A percentile compares a stretch with the other conserved stretches of the same genome.
These are phyloP conservation scores for Tetragnatha montana DNA, from an alignment of 2,888 invertebrate species.

Conservation along the genomic window DNA sequence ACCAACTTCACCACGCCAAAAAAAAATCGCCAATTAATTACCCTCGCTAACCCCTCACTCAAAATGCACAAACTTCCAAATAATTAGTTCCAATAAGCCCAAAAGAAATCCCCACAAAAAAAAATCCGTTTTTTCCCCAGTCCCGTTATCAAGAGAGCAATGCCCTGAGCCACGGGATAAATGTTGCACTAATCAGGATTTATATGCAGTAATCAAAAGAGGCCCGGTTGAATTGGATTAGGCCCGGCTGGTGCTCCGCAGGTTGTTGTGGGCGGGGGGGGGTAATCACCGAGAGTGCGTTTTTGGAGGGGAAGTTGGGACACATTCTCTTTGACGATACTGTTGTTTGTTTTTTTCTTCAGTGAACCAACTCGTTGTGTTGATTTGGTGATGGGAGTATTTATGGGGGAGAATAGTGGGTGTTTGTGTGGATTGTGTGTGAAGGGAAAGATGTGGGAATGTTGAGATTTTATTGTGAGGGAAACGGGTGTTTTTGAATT, in stretches of 20 bases:
- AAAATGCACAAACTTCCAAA: background rate
- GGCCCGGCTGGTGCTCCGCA: background rate
- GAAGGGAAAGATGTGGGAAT: no score
- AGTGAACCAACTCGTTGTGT: no score
- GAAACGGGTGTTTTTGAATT: no score
- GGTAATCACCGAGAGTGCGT: background rate
- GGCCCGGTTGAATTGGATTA: constrained; percentile 14
- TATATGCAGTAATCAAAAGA: constrained; percentile 27
- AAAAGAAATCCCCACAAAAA: background rate
- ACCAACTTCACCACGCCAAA: background rate
- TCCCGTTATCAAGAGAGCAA: background rate
- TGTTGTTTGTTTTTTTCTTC: no score
- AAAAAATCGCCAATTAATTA: background rate
- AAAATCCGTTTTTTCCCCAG: background rate
- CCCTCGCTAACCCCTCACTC: background rate
- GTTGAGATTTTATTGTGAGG: no score
- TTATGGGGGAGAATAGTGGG: no score
- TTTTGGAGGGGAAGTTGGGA: background rate
- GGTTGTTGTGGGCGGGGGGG: background rate
- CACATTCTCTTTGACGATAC: background rate
- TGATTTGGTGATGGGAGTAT: no score
- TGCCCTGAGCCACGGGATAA: background rate
- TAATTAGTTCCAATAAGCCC: background rate
- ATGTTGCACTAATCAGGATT: constrained; percentile 23
- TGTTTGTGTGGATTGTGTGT: no score